phyloP scores from a whole-genome alignment of 2,113 vertebrate genomes.

The Pangasianodon gigas region DNA sequence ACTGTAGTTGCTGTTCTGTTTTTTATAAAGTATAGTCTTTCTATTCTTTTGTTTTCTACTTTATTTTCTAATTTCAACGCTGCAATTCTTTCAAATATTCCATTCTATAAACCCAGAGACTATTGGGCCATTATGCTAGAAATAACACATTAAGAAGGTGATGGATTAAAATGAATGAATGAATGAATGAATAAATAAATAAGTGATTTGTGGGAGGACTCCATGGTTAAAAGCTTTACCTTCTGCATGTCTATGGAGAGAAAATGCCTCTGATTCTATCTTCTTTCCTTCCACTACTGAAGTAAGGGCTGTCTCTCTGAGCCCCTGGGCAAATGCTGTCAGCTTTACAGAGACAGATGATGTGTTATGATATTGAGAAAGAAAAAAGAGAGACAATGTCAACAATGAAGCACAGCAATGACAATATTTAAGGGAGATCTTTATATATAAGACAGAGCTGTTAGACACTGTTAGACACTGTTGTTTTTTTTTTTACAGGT shows the following conservation, averaged over 20 bases:
- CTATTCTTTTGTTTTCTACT: background rate
- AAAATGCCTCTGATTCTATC: constrained; percentile 65
- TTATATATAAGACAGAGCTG: background rate
- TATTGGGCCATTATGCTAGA: background rate
- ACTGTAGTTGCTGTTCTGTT: background rate
- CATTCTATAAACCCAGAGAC: background rate
- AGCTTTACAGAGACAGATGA: constrained; percentile 65
- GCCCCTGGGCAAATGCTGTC: constrained; percentile 57
- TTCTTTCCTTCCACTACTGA: constrained; percentile 75
- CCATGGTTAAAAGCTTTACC: constrained; percentile 64
- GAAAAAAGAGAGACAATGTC: constrained; percentile 21
- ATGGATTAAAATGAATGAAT: background rate
- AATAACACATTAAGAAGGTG: background rate
- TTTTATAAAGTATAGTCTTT: background rate
- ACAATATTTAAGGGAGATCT: background rate
- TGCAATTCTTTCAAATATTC: background rate
- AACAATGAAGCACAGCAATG: background rate
- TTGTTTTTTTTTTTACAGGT: background rate
- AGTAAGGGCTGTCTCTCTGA: constrained; percentile 63
- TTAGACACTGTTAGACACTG: background rate
- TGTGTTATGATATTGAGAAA: background rate
- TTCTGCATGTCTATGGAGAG: constrained; percentile 76
- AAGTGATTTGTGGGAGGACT: background rate
- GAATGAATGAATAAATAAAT: background rate
- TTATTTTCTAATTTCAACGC: background rate